Conservation (phyloP, 1,140 invertebrate genomes). For the Pseudomyrmex concolor region DNA sequence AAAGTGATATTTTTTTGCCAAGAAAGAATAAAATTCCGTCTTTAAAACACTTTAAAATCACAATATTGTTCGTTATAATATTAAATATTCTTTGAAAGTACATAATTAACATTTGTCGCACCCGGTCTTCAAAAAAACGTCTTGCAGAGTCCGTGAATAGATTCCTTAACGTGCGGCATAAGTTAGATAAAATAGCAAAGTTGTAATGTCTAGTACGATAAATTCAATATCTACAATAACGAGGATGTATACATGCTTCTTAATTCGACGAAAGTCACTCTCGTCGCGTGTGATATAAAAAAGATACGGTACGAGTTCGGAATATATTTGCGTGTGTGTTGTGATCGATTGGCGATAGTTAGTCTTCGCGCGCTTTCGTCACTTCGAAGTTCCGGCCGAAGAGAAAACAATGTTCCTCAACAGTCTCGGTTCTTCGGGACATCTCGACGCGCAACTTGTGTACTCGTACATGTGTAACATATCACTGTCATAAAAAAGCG, state of each 20-base stretch:
- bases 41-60: too few relatives aligned
- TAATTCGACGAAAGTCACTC: not conserved
- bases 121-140: not conserved
- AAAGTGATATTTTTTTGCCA: too few relatives aligned
- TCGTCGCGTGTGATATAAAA: constrained; percentile 1
- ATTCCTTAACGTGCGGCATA: not conserved
- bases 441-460: constrained; percentile 23
- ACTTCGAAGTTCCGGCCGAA: not conserved
- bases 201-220: constrained; percentile 4
- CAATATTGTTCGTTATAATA: too few relatives aligned
- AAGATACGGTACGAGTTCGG: not conserved
- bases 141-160: not conserved
- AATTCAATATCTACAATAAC: constrained; percentile 1
- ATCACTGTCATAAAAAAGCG: constrained; percentile 13
- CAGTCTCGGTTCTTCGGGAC: not conserved
- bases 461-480: not conserved
- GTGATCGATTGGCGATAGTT: not conserved
- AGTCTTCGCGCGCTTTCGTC: constrained; percentile 17
- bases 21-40: too few relatives aligned
- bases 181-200: not conserved
- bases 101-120: not conserved
- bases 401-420: constrained; percentile 6
- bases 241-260: too few relatives aligned
- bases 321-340: not conserved
- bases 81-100: too few relatives aligned